A percentile compares a stretch with the other conserved stretches of the same genome.
Evolutionary conservation across 2,113 vertebrate species (phyloP).

Genomic region (Serilophus lunatus): DNA sequence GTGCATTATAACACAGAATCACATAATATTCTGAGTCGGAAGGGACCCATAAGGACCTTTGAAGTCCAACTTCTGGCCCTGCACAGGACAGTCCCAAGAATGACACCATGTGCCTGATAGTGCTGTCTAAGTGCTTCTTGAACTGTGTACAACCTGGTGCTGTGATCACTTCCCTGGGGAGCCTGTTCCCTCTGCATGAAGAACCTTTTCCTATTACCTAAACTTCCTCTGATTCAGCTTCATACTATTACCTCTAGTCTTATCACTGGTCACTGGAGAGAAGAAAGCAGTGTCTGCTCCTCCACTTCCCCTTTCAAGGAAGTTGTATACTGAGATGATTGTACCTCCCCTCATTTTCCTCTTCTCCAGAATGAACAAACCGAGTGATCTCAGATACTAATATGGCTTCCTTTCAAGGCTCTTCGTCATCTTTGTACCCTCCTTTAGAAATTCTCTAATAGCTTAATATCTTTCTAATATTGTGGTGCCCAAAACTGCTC

Average conservation of each 20-base stretch:
- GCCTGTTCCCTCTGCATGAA: background rate
- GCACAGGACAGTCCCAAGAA: background rate
- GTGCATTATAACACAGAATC: background rate
- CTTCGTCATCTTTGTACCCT: background rate
- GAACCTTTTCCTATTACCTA: background rate
- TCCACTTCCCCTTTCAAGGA: too few species aligned
- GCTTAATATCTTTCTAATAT: rapidly evolving
- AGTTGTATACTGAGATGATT: background rate
- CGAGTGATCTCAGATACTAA: background rate
- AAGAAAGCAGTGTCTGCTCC: background rate
- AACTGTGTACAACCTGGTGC: background rate
- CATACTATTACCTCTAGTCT: background rate
- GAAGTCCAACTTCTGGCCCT: background rate
- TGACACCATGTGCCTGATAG: rapidly evolving
- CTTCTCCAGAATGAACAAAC: background rate
- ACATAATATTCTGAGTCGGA: background rate
- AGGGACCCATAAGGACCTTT: too few species aligned
- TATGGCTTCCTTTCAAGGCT: rapidly evolving
- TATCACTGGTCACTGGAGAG: too few species aligned
- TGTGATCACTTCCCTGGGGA: background rate
- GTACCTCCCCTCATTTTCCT: background rate
- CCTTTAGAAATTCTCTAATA: background rate
- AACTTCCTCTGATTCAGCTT: background rate
- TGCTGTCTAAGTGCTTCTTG: background rate
- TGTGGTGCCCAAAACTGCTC: background rate